A percentile compares a stretch with the other conserved stretches of the same genome.
These are phyloP conservation scores for Catharus bicknelli DNA, from an alignment of 2,113 vertebrate species.

Conservation along the genomic window DNA sequence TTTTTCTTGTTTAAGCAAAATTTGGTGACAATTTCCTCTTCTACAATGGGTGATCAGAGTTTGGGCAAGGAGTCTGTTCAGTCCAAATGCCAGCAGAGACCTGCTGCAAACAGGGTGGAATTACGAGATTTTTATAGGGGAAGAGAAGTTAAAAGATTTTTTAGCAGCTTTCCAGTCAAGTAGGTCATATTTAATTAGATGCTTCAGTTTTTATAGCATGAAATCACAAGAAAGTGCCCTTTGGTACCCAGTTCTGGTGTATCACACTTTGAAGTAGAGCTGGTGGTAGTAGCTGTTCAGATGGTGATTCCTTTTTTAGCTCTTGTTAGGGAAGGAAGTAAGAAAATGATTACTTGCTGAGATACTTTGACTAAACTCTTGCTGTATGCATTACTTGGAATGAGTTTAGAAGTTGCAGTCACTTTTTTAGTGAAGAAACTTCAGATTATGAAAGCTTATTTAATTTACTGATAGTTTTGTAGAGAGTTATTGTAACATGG, in stretches of 20 bases:
- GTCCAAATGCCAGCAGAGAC: neutral
- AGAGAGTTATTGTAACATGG: neutral
- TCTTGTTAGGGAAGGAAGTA: neutral
- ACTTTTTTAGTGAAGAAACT: neutral
- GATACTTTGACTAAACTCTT: constrained; percentile 1
- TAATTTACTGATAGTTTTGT: neutral
- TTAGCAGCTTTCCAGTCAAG: constrained; percentile 2
- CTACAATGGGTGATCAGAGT: neutral
- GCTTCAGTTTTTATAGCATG: constrained; percentile 33
- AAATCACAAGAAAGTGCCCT: constrained; percentile 36
- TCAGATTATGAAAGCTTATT: neutral
- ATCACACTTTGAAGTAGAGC: constrained; percentile 33
- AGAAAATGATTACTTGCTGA: constrained; percentile 22
- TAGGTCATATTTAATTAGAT: constrained; percentile 56
- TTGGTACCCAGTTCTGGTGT: constrained; percentile 10
- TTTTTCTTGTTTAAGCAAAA: neutral
- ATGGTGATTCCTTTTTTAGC: constrained; percentile 47
- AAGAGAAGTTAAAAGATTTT: neutral
- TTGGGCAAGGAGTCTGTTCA: rapidly evolving
- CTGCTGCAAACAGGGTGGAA: neutral
- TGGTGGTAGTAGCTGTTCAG: constrained; percentile 33
- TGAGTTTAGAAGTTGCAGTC: neutral
- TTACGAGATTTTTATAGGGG: neutral
- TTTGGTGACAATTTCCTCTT: neutral
- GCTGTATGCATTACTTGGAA: neutral